phyloP scores from a whole-genome alignment of 2,113 vertebrate species.

The Trematocara stigmaticum region DNA sequence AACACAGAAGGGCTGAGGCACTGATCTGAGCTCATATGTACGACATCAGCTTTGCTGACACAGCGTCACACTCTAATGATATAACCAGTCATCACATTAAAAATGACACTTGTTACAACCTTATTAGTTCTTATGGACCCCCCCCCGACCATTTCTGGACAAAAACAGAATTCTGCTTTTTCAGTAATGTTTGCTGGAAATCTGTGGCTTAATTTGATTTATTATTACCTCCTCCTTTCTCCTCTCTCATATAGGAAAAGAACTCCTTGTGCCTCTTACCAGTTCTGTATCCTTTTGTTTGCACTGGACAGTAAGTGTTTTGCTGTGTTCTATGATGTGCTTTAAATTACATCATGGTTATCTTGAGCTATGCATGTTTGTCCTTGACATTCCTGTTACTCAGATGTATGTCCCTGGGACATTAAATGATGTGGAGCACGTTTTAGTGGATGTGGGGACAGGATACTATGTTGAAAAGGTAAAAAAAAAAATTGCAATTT shows the following conservation, averaged over 20 bases:
- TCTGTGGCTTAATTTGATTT: background rate
- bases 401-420: constrained; percentile 95
- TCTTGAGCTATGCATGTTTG: background rate
- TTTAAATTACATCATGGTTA: background rate
- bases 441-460: constrained; percentile 87
- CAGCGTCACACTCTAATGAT: background rate
- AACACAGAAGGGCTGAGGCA: background rate
- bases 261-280: constrained; percentile 87
- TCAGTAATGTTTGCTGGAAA: background rate
- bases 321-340: background rate
- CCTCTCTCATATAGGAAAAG: constrained; percentile 77
- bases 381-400: constrained; percentile 66
- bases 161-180: background rate
- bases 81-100: background rate
- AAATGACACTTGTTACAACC: background rate
- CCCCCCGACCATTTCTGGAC: background rate
- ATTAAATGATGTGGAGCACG: constrained; percentile 81
- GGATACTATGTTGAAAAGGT: constrained; percentile 96
- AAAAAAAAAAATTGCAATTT: background rate
- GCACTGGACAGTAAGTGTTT: background rate
- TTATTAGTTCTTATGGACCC: background rate
- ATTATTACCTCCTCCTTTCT: background rate
- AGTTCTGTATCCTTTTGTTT: constrained; percentile 90
- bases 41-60: background rate
- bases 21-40: background rate